Conservation (phyloP, 2,797 vertebrate species). For the Vultur gryphus region DNA sequence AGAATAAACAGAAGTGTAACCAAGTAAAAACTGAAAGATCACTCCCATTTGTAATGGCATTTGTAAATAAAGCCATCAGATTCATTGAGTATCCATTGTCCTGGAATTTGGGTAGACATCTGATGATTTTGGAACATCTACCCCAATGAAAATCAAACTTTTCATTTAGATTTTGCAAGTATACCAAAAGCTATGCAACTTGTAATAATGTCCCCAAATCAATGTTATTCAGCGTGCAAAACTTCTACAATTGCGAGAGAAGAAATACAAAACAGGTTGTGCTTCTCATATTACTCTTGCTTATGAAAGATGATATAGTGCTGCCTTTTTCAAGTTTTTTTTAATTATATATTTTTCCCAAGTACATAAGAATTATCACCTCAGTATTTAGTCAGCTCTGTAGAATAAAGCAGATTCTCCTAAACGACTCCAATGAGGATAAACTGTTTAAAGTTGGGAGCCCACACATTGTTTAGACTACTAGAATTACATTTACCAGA, state of each 20-base stretch:
- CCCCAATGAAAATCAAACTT: neutral
- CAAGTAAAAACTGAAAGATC: neutral
- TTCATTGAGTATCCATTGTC: neutral
- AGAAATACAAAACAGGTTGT: neutral
- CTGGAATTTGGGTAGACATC: neutral
- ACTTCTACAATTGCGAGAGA: neutral
- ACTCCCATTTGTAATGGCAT: neutral
- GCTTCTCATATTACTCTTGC: neutral
- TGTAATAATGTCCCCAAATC: neutral
- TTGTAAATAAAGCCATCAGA: neutral
- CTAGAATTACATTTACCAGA: conserved; percentile 4
- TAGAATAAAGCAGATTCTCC: neutral
- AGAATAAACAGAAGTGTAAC: neutral
- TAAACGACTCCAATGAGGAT: neutral
- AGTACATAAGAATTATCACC: neutral
- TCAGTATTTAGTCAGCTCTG: neutral
- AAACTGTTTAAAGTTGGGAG: neutral
- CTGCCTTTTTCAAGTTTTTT: neutral
- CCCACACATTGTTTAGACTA: neutral
- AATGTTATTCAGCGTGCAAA: neutral
- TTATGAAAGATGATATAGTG: neutral
- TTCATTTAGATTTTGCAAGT: neutral
- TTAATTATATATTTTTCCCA: neutral
- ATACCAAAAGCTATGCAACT: neutral
- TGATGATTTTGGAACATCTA: neutral